Base-by-base conservation (phyloP, 2,888 invertebrate species). In the Leptura quadrifasciata region DNA sequence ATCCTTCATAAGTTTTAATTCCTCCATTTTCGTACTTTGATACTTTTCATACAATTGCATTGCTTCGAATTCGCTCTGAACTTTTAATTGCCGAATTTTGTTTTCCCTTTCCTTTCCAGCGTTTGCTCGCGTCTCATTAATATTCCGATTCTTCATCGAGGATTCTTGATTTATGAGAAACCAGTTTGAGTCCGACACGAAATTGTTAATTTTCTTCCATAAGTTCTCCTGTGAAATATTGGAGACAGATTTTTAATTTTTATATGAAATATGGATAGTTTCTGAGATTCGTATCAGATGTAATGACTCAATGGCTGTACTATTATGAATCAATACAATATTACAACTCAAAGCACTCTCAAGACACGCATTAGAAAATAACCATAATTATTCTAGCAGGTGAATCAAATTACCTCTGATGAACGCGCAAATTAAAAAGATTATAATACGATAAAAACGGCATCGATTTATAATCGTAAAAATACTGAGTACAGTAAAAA, bases 61-160 rank as follows among this genome's bases (percentile, higher is more conserved):
- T 8, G 76, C 81, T 69, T 79, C 76, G 6, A 82, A 57, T 61
- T 80, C 72, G 4, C 81, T 79, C 76, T 80, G 72, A 39, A 81
- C 24, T 76, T 80, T 75, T 35, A 77, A 72, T 27, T 77, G 71
- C 35, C 65, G 61, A 27, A 76, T 20, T 60, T 67, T 74, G 21
- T 58, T 52, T 60, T 71, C 60, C 64, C 68, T 75, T 1, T 63
- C 39, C 27, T 57, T 70, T 21, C 54, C 64, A 1, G 60, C 1
- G 1, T 47, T 17, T 12, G 18, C 15, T 9, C 20, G 63, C 24
- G 27, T 24, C 61, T 55, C 24, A 20, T 57, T 69, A 58, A 68
- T 31, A 31, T 5, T n/a, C 52, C 35, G 47, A 20, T 55, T 58
- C 21, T 9, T 20, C 0, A 31, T 15, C 18, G 27, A 47, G 2